Evolutionary conservation across 2,113 vertebrate species (phyloP).

Genomic region (Pogona vitticeps): DNA sequence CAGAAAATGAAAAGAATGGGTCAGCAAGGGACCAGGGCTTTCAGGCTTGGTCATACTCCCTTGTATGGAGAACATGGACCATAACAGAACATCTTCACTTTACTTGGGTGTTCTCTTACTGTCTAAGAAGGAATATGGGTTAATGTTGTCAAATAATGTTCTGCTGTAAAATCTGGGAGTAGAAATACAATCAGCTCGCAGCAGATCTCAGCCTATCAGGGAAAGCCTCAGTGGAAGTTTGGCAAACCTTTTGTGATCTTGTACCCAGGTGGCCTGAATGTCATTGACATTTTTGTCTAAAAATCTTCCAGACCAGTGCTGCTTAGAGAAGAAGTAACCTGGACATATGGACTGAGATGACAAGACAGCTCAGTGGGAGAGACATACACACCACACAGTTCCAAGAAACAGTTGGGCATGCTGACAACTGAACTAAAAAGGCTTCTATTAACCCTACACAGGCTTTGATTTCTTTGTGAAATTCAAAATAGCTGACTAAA

Average conservation of each 20-base stretch:
- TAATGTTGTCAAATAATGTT: background rate
- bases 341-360: background rate
- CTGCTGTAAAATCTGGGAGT: background rate
- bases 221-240: background rate
- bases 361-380: background rate
- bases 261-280: background rate
- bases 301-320: background rate
- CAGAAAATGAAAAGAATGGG: background rate
- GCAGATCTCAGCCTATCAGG: background rate
- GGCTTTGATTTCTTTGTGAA: background rate
- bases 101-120: too few species aligned
- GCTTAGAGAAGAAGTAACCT: background rate
- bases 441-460: background rate
- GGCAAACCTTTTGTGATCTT: background rate
- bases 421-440: background rate
- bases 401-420: background rate
- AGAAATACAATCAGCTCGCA: background rate
- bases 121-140: too few species aligned
- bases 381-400: background rate
- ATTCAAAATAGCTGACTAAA: background rate
- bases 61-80: background rate
- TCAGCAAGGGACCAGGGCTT: background rate
- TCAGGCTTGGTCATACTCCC: background rate
- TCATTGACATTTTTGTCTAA: background rate
- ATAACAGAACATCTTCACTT: too few species aligned